Base-by-base conservation (phyloP, 2,888 invertebrate genomes). In the Folsomia candida region DNA sequence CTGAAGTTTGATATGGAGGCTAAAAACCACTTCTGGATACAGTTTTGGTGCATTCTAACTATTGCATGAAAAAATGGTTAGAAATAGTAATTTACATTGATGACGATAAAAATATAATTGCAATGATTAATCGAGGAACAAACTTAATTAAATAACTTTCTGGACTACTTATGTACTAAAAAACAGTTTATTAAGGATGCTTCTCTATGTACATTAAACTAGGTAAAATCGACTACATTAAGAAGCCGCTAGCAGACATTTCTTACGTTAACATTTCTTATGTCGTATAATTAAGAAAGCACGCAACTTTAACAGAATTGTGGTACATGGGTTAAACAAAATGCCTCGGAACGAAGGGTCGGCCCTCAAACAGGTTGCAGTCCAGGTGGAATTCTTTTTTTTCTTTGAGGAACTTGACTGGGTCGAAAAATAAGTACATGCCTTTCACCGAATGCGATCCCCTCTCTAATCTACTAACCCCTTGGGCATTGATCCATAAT, bases 371-470 rank as follows among this genome's bases (percentile, higher is more conserved):
- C 87, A 97, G 97, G 87, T 94, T 95, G 88, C 98, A 97, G 87
- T 99, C 98, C 86, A 99, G 88, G 86, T 94, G 92, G 88, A 99
- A 97, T 86, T 98, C 98, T 86, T 97, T 98, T 83, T 96, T 91
- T 22, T 97, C 94, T 88, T 97, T 98, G 84, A 97, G 89, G 98
- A 99, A 99, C 86, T 93, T 97, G 86, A 94, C 93, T 83, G 95
- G 95, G 87, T 99, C 99, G 85, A 99, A 99, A 86, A 97, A 97
- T 87, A 95, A 97, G 87, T 99, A 99, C 82, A 97, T 97, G 86
- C 98, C 98, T 83, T 97, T 89, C 87, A 99, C 98, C 86, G 95
- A 98, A 80, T 93, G 93, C 81, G 90, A 89, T 79, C 95, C 97
- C 86, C 97, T 98, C 85, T 98, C 95, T 81, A 93, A 89, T 83